Base-by-base conservation (phyloP, 2,113 vertebrate species). In the Nothoprocta pentlandii region DNA sequence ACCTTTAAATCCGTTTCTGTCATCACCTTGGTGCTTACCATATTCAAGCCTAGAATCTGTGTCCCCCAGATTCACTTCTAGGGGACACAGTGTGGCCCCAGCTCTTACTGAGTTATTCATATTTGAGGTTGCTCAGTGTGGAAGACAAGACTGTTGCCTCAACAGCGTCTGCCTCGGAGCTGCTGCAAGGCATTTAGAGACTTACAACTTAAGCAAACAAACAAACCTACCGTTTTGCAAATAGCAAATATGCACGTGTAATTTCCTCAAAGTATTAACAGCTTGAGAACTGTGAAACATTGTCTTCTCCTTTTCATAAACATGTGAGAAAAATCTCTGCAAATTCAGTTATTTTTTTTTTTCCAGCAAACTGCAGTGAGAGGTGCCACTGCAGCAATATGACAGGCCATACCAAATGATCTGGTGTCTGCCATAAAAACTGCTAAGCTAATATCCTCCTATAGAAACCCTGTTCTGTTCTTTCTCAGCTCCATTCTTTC, bases 101-200 rank as follows among this genome's bases (percentile, higher is more conserved):
- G 3, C n/a, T 49, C 47, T 77, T 0, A 0, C 28, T 66, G 46
- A 9, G 21, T 64, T 82, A 42, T 63, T 80, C 0, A 0, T 34
- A 16, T 83, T 53, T 75, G 82, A 61, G 56, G 58, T 1, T 10
- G 46, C n/a, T 93, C 25, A 46, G 54, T 3, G 56, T 59, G 58
- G 36, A 79, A 89, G 59, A 59, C 36, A 54, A 34, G 36, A 79
- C 59, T 82, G 67, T 64, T 0, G 0, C 39, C 62, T 92, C 62
- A 71, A 22, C 61, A 64, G 47, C 47, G 75, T 61, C 53, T 0
- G 0, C 66, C 82, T 83, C 64, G 47, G 69, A 88, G 25, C 39
- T 4, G 15, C 76, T 77, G 83, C 34, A 36, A 81, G 85, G 51
- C 80, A 44, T 51, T 88, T 58, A 75, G 68, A 30, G 68, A 20